These are phyloP conservation scores for Hexactinellida sp. DNA, from an alignment of 37 sponge, comb jelly and placozoan genomes.

Conservation along the genomic window DNA sequence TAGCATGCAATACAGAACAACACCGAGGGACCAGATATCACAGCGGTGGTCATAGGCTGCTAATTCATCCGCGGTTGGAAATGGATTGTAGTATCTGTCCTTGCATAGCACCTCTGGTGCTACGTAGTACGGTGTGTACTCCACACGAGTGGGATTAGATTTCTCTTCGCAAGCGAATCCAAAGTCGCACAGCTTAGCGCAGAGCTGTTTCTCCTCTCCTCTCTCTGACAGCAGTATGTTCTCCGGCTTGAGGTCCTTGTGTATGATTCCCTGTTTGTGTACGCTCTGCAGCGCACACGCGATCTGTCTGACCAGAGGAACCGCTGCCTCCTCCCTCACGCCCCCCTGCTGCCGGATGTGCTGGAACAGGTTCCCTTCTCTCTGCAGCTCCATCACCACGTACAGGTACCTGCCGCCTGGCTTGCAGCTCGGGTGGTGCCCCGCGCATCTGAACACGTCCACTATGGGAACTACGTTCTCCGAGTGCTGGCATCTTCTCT, in stretches of 20 bases:
- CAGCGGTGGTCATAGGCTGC: neutral
- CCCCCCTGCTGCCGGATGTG: neutral
- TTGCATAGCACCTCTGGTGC: constrained; percentile 7
- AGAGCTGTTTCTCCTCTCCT: neutral
- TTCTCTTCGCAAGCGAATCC: neutral
- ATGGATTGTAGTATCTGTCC: constrained; percentile 8
- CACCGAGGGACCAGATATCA: constrained; percentile 6
- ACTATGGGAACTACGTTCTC: neutral
- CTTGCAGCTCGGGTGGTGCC: neutral
- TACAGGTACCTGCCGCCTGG: neutral
- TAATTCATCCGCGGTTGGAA: neutral
- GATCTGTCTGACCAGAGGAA: neutral
- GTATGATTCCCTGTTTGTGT: constrained; percentile 11
- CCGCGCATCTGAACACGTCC: neutral
- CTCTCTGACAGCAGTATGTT: neutral
- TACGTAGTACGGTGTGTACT: neutral
- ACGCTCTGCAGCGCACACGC: neutral
- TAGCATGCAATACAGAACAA: neutral
- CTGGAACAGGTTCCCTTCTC: constrained; percentile 7
- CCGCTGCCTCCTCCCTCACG: neutral
- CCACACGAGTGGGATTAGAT: neutral
- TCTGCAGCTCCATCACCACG: neutral
- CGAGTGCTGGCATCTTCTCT: neutral
- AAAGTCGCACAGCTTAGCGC: neutral
- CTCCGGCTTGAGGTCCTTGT: neutral